These are phyloP conservation scores for Halictus ligatus DNA, from an alignment of 2,888 invertebrate genomes.

Conservation along the genomic window DNA sequence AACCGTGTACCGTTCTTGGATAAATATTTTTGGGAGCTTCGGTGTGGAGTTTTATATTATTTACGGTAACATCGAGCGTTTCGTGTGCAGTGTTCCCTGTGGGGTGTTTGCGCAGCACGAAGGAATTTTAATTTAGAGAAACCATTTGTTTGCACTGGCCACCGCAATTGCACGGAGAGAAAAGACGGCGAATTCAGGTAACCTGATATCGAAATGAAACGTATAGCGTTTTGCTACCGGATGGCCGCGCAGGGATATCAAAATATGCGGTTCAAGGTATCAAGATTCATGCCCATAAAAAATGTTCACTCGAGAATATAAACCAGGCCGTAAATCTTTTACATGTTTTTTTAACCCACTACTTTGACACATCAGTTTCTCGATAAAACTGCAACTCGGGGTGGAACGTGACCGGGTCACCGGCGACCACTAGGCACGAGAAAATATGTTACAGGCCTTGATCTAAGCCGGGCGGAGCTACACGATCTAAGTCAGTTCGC, in stretches of 20 bases:
- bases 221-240: neutral
- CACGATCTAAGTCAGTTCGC: too few species aligned
- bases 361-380: neutral
- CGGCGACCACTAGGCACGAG: too few species aligned
- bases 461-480: too few species aligned
- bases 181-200: neutral
- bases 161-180: neutral
- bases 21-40: neutral
- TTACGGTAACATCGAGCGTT: neutral
- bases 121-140: constrained; percentile 14
- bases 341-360: neutral
- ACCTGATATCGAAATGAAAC: constrained; percentile 6
- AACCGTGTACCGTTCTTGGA: neutral
- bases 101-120: neutral
- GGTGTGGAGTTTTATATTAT: neutral
- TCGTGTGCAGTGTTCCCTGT: too few species aligned
- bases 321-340: too few species aligned
- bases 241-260: neutral
- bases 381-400: too few species aligned
- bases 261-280: neutral
- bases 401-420: too few species aligned
- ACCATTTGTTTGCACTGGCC: neutral
- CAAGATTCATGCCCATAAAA: neutral
- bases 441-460: too few species aligned
- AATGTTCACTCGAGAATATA: neutral